Percentiles rank a stretch among this genome's conserved stretches.
These are phyloP conservation scores for Subacronicta megacephala DNA, from an alignment of 2,888 invertebrate species.

Conservation along the genomic window DNA sequence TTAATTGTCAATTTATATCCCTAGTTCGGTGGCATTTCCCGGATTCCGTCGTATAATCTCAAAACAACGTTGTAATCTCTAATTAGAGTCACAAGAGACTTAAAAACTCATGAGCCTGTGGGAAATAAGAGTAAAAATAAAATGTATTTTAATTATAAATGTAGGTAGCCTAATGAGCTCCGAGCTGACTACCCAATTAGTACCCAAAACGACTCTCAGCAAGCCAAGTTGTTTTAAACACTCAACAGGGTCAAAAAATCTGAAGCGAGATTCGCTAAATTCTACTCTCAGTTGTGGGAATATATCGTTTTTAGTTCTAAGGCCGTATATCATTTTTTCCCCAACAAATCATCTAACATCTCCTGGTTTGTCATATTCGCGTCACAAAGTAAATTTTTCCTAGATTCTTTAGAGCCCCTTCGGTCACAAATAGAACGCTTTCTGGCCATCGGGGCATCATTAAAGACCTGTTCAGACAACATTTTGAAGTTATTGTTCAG, in stretches of 20 bases:
- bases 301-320: slow-evolving; percentile 21
- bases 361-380: slow-evolving; percentile 81
- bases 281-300: slow-evolving; percentile 10
- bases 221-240: slow-evolving; percentile 35
- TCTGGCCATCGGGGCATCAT: slow-evolving; percentile 63
- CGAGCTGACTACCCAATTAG: slow-evolving; percentile 34
- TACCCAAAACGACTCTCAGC: slow-evolving; percentile 9
- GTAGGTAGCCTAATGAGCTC: slow-evolving; percentile 36
- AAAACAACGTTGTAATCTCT: slow-evolving; percentile 14
- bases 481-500: slow-evolving; percentile 84
- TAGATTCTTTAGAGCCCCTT: slow-evolving; percentile 67
- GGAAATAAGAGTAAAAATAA: slow-evolving; percentile 2
- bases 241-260: slow-evolving; percentile 26
- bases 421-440: slow-evolving; percentile 78
- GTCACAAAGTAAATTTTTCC: slow-evolving; percentile 74
- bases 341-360: slow-evolving; percentile 80
- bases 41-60: slow-evolving; percentile 1
- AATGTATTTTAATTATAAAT: slow-evolving; percentile 22
- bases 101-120: background rate
- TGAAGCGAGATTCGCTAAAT: slow-evolving; percentile 5
- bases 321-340: slow-evolving; percentile 80
- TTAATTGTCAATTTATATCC: slow-evolving; percentile 5
- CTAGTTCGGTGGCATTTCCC: slow-evolving; percentile 3
- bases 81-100: slow-evolving; percentile 17
- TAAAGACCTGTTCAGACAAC: slow-evolving; percentile 76